Evolutionary conservation across 2,888 invertebrate species (phyloP), one percentile per base, ranked within the genome.

Genomic region (Hirtodrosophila cameraria): DNA sequence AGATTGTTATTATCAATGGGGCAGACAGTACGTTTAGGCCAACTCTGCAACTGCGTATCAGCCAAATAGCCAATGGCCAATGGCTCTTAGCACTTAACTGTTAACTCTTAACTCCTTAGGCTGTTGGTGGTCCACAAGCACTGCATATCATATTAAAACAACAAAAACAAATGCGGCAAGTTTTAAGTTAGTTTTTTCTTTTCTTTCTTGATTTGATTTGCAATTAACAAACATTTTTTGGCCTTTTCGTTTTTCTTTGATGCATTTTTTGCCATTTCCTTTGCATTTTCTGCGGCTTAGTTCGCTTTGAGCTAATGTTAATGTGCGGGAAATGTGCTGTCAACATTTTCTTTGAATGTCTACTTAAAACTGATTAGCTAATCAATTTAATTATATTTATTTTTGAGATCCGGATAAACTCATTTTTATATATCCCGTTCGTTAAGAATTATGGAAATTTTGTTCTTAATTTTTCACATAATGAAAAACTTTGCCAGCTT

Each of bases 1-100:
- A 63, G 82, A 83, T 80, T 75, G 84, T 70, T 82, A 77, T 75
- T 84, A 83, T 84, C 82, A 81, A 68, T 66, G 76, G 62, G 61
- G 64, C 64, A 70, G 57, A 54, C 72, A 75, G 58, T 73, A 41
- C 76, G 75, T 64, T 75, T 75, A 68, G 68, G 62, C 62, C 42
- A n/a, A n/a, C n/a, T n/a, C n/a, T 38, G n/a, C 62, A 54, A 48
- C n/a, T n/a, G n/a, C 25, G 45, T 41, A 41, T 36, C 41, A 49
- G 55, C 43, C 55, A 38, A 55, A 49, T 38, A 30, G 55, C 54
- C 48, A 62, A 59, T 64, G 46, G 53, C 60, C 46, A 60, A 52
- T 53, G 27, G 7, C 8, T 6, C 7, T 23, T 23, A 1, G 23
- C 23, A 7, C 5, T 23, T 23, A 54, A 12, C 35, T 31, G 18